Evolutionary conservation across 2,113 vertebrate species (phyloP), one percentile per base, ranked within the genome.

Genomic region (Saccopteryx leptura): DNA sequence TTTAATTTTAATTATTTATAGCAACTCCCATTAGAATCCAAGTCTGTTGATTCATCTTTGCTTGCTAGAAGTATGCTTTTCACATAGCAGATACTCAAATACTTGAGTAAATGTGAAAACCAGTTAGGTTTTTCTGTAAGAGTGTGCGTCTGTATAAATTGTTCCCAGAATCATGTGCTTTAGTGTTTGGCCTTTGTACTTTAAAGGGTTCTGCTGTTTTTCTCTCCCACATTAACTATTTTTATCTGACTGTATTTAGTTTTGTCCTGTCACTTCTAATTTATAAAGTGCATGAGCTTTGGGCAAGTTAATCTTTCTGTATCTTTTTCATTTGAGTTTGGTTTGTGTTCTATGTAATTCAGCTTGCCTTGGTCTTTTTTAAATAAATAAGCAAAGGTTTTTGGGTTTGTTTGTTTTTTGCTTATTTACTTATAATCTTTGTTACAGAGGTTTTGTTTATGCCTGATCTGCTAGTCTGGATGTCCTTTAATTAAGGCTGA

Each of bases 31-130:
- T 50, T 56, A 88, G 72, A 85, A 88, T 91, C 74, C 48, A 69
- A 89, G 84, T 85, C 54, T 89, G 52, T 69, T 75, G n/a, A 76
- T 76, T 94, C 31, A 95, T 91, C 50, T 95, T 78, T 33, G 31
- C 17, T 91, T 91, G 26, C 72, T 75, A 66, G 54, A 88, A 60
- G 52, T 85, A 6, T 21, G 5, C 39, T 85, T 95, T 96, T 91
- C 66, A 91, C 71, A 81, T 60, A 92, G 72, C n/a, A 78, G 68
- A 52, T n/a, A 68, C 26, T 95, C 78, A 81, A 54, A 68, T 86
- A 86, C 50, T 81, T 79, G 56, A 81, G 23, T 97, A 65, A 94
- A 87, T 90, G 63, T 90, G 65, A 92, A 79, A 90, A 74, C 92
- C 50, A 83, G 14, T 56, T 68, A 63, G 11, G 39, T 95, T 92